phyloP scores from a whole-genome alignment of 2,888 invertebrate species.

The Caprella mutica region DNA sequence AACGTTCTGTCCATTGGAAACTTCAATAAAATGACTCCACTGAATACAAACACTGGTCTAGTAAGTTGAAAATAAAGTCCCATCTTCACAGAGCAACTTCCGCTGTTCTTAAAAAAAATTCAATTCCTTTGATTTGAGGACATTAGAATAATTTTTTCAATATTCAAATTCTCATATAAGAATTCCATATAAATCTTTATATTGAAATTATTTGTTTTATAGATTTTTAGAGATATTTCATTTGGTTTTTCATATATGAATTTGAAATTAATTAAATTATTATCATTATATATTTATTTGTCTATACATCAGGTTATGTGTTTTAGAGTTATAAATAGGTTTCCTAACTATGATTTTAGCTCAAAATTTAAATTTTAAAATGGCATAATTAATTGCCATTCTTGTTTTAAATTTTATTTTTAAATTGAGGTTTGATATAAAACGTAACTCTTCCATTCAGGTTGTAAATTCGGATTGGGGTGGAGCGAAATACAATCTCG shows the following conservation, averaged over 20 bases:
- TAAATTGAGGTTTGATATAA: too few relatives aligned
- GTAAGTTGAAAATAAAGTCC: neutral
- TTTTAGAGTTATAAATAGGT: too few relatives aligned
- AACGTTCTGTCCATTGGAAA: constrained; percentile 87
- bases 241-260: neutral
- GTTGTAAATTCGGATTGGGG: constrained; percentile 26
- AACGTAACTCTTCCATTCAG: neutral
- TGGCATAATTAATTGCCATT: too few relatives aligned
- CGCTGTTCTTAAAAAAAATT: constrained; percentile 6
- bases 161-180: neutral
- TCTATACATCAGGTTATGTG: too few relatives aligned
- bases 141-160: constrained; percentile 13
- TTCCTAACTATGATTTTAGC: too few relatives aligned
- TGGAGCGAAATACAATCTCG: constrained; percentile 41
- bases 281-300: too few relatives aligned
- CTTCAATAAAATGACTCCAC: constrained; percentile 62
- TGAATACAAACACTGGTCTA: neutral
- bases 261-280: neutral
- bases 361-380: too few relatives aligned
- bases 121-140: constrained; percentile 5
- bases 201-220: neutral
- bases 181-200: neutral
- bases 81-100: neutral
- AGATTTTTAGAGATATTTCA: neutral
- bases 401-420: too few relatives aligned